phyloP scores from a whole-genome alignment of 2,797 vertebrate genomes.

The Triplophysa bombifrons region DNA sequence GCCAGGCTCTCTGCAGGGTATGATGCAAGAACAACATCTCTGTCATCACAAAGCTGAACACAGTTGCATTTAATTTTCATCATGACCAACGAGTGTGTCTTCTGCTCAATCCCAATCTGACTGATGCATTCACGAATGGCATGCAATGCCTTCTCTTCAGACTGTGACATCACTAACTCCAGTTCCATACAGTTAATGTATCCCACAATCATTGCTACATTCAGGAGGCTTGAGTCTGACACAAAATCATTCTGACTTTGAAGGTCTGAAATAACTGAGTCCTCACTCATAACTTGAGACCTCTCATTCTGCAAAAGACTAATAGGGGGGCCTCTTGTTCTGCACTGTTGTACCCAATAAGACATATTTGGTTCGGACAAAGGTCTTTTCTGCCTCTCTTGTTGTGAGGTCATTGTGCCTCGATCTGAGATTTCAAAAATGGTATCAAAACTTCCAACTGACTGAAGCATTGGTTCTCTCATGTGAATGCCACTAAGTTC shows the following conservation, averaged over 20 bases:
- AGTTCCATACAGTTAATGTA: conserved; percentile 94
- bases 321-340: conserved; percentile 56
- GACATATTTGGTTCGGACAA: conserved; percentile 85
- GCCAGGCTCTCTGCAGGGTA: conserved; percentile 94
- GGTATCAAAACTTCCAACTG: conserved; percentile 84
- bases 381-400: conserved; percentile 68
- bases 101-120: conserved; percentile 87
- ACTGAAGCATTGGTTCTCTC: conserved; percentile 81
- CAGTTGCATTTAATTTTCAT: conserved; percentile 94
- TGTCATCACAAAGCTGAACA: conserved; percentile 88
- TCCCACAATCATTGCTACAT: conserved; percentile 92
- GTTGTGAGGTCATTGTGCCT: conserved; percentile 62
- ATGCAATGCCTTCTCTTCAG: conserved; percentile 86
- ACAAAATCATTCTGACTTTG: conserved; percentile 75
- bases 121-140: conserved; percentile 90
- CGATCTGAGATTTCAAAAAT: conserved; percentile 82
- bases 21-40: conserved; percentile 82
- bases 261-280: conserved; percentile 76
- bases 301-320: conserved; percentile 70
- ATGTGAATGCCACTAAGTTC: conserved; percentile 68
- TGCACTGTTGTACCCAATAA: conserved; percentile 75
- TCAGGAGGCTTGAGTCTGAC: conserved; percentile 84
- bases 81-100: conserved; percentile 90
- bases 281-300: conserved; percentile 64
- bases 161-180: conserved; percentile 79